Base-by-base conservation (phyloP, 2,888 invertebrate genomes). In the Hartigia nigra region DNA sequence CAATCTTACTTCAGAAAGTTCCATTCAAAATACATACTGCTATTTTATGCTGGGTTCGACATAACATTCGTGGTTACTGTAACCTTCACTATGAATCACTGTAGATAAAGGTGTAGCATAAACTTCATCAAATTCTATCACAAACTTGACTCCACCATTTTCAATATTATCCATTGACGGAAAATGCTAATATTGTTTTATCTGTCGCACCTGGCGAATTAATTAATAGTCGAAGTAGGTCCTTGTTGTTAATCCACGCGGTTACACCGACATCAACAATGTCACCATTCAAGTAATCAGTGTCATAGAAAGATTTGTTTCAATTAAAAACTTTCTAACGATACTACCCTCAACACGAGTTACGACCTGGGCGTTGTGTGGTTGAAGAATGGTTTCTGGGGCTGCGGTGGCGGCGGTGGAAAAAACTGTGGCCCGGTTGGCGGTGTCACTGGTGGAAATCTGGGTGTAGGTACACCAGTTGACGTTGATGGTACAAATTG, bases 281-380 rank as follows among this genome's bases (percentile, higher is more conserved):
- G 55, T 23, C 9, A 55, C 23, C 23, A 55, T 23, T 55, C 55
- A 55, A 55, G 23, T 55, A 55, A 23, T 55, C 23, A 23, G 55
- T 55, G 23, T 55, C 55, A 23, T 9, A 55, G 55, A 55, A 70
- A 75, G 39, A 34, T 80, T 83, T 78, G 37, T 31, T 74, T 83
- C 76, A 76, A 77, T 37, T 82, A 82, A 79, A 82, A 84, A 81
- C 80, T 79, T 86, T 81, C 78, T 77, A 84, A 81, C 81, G 80
- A 80, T 82, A 83, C 87, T 87, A 88, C 81, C 80, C 81, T 84
- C 82, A 82, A 83, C 82, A 81, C 74, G 81, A 84, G 87, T 90
- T 90, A 91, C 83, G 90, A 87, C 77, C 89, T 90, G 69, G 90
- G 85, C 69, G 88, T 84, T 12, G 90, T 84, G 76, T 91, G 89